Percentiles rank a stretch among this genome's conserved stretches.
Evolutionary conservation across 2,797 vertebrate genomes (phyloP).

Genomic region (Falco concolor): DNA sequence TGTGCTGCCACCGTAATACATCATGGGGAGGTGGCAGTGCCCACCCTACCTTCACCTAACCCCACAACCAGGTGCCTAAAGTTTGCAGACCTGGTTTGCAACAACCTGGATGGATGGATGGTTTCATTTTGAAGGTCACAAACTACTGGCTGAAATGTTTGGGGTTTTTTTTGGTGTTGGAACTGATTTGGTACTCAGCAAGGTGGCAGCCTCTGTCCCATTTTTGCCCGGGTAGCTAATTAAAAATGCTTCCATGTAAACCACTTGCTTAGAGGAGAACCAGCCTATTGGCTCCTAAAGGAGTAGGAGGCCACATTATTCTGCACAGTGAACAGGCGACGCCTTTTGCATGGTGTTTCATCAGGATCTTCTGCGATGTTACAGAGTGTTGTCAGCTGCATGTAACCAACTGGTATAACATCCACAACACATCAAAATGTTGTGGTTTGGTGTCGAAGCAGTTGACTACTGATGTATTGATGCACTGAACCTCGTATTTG

Average conservation of each 20-base stretch:
- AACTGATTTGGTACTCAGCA: background rate
- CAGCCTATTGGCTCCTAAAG: background rate
- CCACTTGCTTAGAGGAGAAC: background rate
- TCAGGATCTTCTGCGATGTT: background rate
- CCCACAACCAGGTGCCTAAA: background rate
- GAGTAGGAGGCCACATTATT: background rate
- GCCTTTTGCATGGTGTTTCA: background rate
- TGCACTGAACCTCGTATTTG: background rate
- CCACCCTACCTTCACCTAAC: background rate
- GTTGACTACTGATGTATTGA: background rate
- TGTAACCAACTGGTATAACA: background rate
- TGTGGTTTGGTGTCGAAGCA: background rate
- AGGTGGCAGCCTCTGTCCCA: background rate
- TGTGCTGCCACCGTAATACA: background rate
- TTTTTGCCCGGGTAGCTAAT: too few relatives aligned
- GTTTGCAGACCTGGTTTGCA: background rate
- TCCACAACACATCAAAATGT: background rate
- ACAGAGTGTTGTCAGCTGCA: rapidly evolving
- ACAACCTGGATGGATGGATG: background rate
- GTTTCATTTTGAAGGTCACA: background rate
- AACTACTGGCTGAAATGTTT: background rate
- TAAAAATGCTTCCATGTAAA: too few relatives aligned
- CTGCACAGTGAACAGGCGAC: background rate
- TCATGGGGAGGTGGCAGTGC: background rate
- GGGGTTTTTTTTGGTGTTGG: background rate